phyloP scores from a whole-genome alignment of 2,113 vertebrate genomes.

The Muntiacus reevesi region DNA sequence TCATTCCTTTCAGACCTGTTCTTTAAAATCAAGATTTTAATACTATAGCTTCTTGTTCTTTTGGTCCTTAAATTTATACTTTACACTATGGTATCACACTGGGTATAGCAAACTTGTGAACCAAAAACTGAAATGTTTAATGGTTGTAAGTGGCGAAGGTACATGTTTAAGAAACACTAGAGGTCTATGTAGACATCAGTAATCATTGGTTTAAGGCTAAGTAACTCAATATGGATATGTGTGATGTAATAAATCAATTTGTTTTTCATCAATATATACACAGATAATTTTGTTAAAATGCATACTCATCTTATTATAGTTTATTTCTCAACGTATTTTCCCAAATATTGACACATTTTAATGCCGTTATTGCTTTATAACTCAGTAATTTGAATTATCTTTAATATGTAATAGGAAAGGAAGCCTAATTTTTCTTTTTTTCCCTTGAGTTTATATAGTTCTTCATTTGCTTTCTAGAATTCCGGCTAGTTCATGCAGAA shows the following conservation, averaged over 20 bases:
- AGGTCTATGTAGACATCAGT: not conserved
- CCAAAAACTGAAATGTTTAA: not conserved
- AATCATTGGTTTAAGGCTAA: not conserved
- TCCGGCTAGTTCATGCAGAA: not conserved
- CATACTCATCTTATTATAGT: not conserved
- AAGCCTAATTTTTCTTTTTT: not conserved
- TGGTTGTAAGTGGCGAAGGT: not conserved
- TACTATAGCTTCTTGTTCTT: not conserved
- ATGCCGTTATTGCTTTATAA: not conserved
- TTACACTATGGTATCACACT: not conserved
- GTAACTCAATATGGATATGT: not conserved
- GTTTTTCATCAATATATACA: not conserved
- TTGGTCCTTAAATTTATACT: not conserved
- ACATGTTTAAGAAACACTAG: not conserved
- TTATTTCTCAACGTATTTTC: not conserved
- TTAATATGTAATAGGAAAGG: not conserved
- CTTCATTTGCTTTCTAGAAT: not conserved
- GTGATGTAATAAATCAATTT: not conserved
- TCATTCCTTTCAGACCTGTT: not conserved
- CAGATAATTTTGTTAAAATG: slow-evolving; percentile 10
- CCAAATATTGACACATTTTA: not conserved
- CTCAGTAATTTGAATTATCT: not conserved
- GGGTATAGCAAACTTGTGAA: not conserved
- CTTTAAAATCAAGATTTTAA: not conserved
- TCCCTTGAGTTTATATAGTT: not conserved